Base-by-base conservation (phyloP, 2,113 vertebrate genomes). In the Nyctereutes procyonoides region DNA sequence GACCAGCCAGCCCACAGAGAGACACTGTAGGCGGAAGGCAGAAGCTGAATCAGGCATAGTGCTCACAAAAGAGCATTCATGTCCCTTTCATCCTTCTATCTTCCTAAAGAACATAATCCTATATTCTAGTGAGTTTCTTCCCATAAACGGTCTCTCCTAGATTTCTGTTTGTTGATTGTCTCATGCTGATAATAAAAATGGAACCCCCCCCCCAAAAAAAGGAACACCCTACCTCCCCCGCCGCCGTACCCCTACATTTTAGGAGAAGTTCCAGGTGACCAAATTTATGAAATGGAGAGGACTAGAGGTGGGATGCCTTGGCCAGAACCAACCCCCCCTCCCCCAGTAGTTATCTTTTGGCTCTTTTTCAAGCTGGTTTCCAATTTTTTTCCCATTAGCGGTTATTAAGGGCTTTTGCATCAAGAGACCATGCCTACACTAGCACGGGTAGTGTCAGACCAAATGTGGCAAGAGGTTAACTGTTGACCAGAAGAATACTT, bases 361-460 rank as follows among this genome's bases (percentile, higher is more conserved):
- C 22, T 69, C 17, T 53, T 83, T 93, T 85, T 63, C 43, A 62
- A 76, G 22, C 11, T 71, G 62, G 5, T 63, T 94, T 82, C 11
- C 17, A 51, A 16, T 94, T 51, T 67, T 88, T 6, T 67, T 5
- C 2, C 51, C 9, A 22, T 79, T 22, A 83, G 19, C 55, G 67
- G 93, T 63, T 86, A 60, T 83, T 94, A 79, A 77, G n/a, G 83
- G 14, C 8, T 84, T 96, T 71, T 51, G 43, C 53, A 48, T 62
- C 30, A 85, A 86, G 32, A 73, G 56, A 20, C 51, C 77, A 35
- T 86, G 48, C 15, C 19, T 85, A 0, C 38, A 26, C 26, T 55
- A 82, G 16, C 15, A 55, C 35, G 30, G 22, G 20, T 73, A 58
- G 20, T 38, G 24, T 32, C 24, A 80, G 90, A 43, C 28, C 48